Evolutionary conservation across 2,888 invertebrate genomes (phyloP).

Genomic region (Eubasilissa splendida): DNA sequence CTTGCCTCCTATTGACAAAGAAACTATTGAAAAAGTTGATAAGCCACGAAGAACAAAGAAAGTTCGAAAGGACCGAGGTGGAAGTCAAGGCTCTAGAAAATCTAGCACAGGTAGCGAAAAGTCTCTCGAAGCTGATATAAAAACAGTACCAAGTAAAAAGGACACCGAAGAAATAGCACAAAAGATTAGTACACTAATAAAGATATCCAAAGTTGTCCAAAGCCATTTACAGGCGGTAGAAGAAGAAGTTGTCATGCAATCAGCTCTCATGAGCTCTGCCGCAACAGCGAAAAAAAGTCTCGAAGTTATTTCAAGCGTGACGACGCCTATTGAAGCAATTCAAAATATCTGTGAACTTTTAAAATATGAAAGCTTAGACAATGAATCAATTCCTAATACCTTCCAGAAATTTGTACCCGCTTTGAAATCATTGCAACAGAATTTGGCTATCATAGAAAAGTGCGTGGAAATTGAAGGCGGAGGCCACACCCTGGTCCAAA

Average conservation of each 20-base stretch:
- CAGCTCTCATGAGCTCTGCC: constrained; percentile 78
- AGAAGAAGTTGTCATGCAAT: constrained; percentile 77
- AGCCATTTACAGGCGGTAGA: constrained; percentile 76
- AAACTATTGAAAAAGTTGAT: constrained; percentile 47
- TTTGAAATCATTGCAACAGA: constrained; percentile 77
- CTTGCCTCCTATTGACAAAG: constrained; percentile 50
- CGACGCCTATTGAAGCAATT: constrained; percentile 77
- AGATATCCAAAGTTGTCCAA: constrained; percentile 68
- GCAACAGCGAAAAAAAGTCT: constrained; percentile 78
- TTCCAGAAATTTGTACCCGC: constrained; percentile 74
- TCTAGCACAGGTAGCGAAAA: constrained; percentile 71
- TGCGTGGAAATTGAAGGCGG: constrained; percentile 79
- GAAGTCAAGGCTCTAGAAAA: constrained; percentile 68
- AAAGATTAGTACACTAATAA: constrained; percentile 59
- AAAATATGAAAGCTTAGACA: constrained; percentile 67
- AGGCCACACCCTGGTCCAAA: constrained; percentile 78
- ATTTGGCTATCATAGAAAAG: constrained; percentile 78
- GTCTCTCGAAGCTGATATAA: constrained; percentile 61
- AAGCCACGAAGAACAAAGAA: constrained; percentile 58
- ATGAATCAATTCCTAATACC: constrained; percentile 69
- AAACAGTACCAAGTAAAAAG: constrained; percentile 58
- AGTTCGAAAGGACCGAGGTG: constrained; percentile 65
- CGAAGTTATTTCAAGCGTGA: constrained; percentile 76
- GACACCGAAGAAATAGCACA: constrained; percentile 59
- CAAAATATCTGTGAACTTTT: constrained; percentile 74